Conservation (phyloP, 2,797 vertebrate genomes). For the Danio tinwini region DNA sequence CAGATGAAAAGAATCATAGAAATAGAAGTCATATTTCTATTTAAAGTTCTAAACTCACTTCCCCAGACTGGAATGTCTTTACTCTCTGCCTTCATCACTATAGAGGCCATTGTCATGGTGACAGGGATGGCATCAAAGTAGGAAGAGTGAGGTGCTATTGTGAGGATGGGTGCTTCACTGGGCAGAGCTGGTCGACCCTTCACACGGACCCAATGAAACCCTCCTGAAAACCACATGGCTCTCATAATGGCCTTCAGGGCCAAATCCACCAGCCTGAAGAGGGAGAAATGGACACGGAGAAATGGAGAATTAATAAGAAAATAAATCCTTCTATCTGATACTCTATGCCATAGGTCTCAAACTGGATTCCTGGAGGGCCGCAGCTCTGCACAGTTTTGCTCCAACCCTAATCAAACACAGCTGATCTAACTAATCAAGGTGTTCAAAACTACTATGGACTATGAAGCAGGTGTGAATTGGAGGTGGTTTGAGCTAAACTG, state of each 20-base stretch:
- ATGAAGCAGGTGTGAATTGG: no score
- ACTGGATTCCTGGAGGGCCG: no score
- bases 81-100: constrained; percentile 99
- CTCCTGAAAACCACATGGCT: constrained; percentile 96
- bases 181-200: constrained; percentile 90
- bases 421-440: no score
- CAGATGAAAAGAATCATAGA: not conserved
- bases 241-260: constrained; percentile 93
- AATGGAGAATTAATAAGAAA: not conserved
- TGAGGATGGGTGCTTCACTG: constrained; percentile 91
- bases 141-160: constrained; percentile 94
- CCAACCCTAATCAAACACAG: no score
- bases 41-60: constrained; percentile 84
- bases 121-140: constrained; percentile 98
- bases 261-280: constrained; percentile 85
- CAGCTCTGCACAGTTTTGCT: no score
- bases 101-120: constrained; percentile 97
- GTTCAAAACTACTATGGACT: no score
- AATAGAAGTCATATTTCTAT: not conserved
- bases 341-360: no score
- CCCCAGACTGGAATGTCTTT: constrained; percentile 98
- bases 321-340: not conserved
- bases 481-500: no score
- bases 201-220: constrained; percentile 94
- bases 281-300: not conserved